These are phyloP conservation scores for Hydrochoerus hydrochaeris DNA, from an alignment of 2,113 vertebrate species.

Conservation along the genomic window DNA sequence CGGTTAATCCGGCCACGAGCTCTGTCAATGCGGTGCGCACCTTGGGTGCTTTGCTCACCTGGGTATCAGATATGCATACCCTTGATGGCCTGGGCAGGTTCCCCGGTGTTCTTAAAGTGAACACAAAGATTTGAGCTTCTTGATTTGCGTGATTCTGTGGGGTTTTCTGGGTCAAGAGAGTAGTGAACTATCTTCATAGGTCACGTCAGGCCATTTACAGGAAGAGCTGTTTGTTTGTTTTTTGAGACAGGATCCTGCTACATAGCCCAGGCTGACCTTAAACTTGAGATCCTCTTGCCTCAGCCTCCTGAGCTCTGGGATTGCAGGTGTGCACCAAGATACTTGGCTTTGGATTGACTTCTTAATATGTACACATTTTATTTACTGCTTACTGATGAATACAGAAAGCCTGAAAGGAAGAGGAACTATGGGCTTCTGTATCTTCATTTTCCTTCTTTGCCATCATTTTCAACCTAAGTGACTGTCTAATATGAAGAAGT, in stretches of 20 bases:
- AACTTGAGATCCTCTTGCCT: not conserved
- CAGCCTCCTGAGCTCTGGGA: not conserved
- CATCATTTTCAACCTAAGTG: not conserved
- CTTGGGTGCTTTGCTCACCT: too few species aligned
- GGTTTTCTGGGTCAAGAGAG: too few species aligned
- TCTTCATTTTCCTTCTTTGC: not conserved
- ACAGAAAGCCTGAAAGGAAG: not conserved
- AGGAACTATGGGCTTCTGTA: not conserved
- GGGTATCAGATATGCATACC: too few species aligned
- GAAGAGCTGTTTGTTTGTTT: not conserved
- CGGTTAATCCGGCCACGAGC: too few species aligned
- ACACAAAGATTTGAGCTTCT: too few species aligned
- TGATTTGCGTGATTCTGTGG: too few species aligned
- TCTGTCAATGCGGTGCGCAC: too few species aligned
- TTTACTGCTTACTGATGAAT: not conserved
- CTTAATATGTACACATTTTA: not conserved
- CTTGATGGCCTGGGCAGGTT: too few species aligned
- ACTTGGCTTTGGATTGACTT: not conserved
- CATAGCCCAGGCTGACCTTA: not conserved
- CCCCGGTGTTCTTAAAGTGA: too few species aligned
- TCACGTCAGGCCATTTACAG: too few species aligned
- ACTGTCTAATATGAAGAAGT: not conserved
- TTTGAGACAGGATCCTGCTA: not conserved
- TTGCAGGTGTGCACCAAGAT: not conserved
- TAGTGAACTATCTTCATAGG: too few species aligned